A percentile compares a stretch with the other conserved stretches of the same genome.
Conservation (phyloP, 2,888 invertebrate genomes). For the Andrena trimmerana region DNA sequence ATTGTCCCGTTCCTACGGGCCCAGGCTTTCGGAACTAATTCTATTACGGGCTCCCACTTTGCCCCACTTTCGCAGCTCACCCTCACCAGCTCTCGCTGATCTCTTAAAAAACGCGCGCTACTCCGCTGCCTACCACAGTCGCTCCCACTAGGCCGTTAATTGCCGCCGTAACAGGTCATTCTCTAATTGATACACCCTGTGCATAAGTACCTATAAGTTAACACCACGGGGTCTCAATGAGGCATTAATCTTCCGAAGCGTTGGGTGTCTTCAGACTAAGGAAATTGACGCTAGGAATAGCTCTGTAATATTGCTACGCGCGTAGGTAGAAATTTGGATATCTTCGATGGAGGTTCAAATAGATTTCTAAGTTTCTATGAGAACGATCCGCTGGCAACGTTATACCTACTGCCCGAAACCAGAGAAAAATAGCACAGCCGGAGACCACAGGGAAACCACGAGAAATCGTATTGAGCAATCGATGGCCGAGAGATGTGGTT, state of each 20-base stretch:
- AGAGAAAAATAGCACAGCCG: neutral
- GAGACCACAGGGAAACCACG: slow-evolving; percentile 29
- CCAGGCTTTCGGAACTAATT: slow-evolving; percentile 25
- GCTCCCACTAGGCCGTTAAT: neutral
- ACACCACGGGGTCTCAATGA: no score
- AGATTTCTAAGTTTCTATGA: no score
- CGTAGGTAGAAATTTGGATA: no score
- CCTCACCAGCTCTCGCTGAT: neutral
- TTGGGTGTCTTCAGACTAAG: no score
- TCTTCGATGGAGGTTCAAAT: no score
- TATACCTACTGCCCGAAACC: neutral
- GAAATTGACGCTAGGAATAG: no score
- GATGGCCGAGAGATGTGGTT: slow-evolving; percentile 19
- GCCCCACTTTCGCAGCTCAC: neutral
- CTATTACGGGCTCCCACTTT: neutral
- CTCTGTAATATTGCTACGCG: no score
- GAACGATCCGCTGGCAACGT: no score
- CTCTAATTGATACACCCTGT: neutral
- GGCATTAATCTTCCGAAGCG: no score
- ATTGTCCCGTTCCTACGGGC: slow-evolving; percentile 58
- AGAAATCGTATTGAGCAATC: slow-evolving; percentile 35
- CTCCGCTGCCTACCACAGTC: no score
- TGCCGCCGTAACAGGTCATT: neutral
- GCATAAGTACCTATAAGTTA: no score
- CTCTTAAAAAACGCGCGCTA: neutral